A percentile compares a stretch with the other conserved stretches of the same genome.
Evolutionary conservation across 1,140 invertebrate species (phyloP).

Genomic region (Piezodorus guildinii): DNA sequence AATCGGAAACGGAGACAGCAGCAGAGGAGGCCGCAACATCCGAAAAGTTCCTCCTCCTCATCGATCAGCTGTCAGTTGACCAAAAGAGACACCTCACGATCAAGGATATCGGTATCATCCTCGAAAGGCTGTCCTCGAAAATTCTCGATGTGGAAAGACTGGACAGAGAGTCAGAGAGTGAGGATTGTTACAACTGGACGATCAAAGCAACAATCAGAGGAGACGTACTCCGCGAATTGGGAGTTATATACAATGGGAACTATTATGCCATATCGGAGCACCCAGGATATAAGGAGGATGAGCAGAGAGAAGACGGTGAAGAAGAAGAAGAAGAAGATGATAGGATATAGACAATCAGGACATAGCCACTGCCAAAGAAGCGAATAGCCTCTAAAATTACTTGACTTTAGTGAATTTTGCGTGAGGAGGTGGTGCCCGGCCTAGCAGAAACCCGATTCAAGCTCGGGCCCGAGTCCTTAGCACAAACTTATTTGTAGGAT

Average conservation of each 20-base stretch:
- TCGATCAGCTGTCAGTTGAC: conserved; percentile 82
- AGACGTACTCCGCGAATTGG: conserved; percentile 75
- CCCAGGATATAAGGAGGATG: conserved; percentile 79
- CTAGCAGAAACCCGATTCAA: background rate
- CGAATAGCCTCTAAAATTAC: background rate
- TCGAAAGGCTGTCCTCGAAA: conserved; percentile 81
- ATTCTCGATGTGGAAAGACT: conserved; percentile 85
- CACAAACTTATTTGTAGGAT: conserved; percentile 13
- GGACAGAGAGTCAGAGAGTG: conserved; percentile 78
- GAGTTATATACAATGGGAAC: conserved; percentile 89
- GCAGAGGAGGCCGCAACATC: conserved; percentile 78
- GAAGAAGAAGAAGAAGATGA: conserved; percentile 40
- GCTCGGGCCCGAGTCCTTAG: conserved; percentile 13
- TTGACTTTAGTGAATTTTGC: conserved; percentile 12
- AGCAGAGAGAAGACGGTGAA: conserved; percentile 64
- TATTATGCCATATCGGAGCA: conserved; percentile 91
- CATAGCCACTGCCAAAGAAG: conserved; percentile 12
- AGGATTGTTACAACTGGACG: conserved; percentile 89
- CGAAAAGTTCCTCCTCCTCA: conserved; percentile 81
- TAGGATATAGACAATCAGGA: conserved; percentile 24
- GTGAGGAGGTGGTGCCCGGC: conserved; percentile 8
- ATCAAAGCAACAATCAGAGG: conserved; percentile 85
- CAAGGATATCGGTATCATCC: conserved; percentile 88
- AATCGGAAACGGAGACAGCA: conserved; percentile 82
- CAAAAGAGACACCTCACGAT: conserved; percentile 83